Conservation (phyloP, 2,113 vertebrate species). For the Cyprinodon variegatus region DNA sequence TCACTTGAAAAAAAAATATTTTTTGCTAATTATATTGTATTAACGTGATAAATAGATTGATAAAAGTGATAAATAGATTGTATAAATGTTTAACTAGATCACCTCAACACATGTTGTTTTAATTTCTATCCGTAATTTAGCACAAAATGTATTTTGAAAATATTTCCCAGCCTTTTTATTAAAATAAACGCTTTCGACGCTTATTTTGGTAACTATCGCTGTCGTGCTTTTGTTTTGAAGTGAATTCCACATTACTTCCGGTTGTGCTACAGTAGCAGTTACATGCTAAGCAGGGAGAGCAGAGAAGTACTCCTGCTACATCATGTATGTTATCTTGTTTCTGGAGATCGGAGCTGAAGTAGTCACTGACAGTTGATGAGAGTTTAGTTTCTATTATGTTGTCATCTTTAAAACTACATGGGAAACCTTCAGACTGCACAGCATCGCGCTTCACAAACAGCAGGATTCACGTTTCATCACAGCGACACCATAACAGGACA, state of each 20-base stretch:
- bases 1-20: too few relatives aligned
- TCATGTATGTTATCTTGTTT: neutral
- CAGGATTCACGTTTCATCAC: neutral
- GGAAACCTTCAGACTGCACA: neutral
- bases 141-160: too few relatives aligned
- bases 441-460: neutral
- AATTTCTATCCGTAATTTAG: too few relatives aligned
- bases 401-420: neutral
- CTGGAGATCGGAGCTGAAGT: neutral
- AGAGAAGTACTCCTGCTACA: neutral
- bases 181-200: neutral
- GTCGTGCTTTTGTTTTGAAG: slow-evolving; percentile 47
- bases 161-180: neutral
- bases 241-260: neutral
- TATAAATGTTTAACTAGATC: too few relatives aligned
- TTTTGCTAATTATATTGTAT: too few relatives aligned
- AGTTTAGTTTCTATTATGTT: neutral
- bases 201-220: slow-evolving; percentile 16
- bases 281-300: slow-evolving; percentile 9
- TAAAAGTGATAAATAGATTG: too few relatives aligned
- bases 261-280: slow-evolving; percentile 5
- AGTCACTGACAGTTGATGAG: neutral
- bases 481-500: neutral
- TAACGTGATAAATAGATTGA: too few relatives aligned
- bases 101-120: too few relatives aligned